Evolutionary conservation across 2,888 invertebrate genomes (phyloP), one percentile per base, ranked within the genome.

Genomic region (Creontiades dilutus): DNA sequence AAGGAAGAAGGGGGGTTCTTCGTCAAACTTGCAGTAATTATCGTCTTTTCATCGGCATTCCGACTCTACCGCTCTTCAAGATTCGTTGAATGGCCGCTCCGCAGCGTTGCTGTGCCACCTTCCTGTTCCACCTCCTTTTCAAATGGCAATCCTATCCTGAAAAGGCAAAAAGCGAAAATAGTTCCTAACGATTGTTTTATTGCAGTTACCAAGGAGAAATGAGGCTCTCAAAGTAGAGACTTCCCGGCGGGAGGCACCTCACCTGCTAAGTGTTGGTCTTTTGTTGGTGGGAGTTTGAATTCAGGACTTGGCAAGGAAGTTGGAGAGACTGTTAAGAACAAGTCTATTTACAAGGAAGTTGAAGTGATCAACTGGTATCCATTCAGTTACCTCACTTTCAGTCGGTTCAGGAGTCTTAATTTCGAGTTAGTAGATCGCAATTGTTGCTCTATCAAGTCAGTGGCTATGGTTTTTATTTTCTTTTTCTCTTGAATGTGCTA

Each of bases 171-270:
- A 82, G 48, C 48, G 82, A 52, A 82, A 82, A 82, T 82, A 82
- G 82, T 82, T 78, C 78, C 47, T 52, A 82, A 82, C 82, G 82
- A 82, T 82, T 82, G 82, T 82, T 82, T 82, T 82, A 82, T 82
- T 52, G 82, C 82, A 82, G 82, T 82, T 80, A 68, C 23, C 68
- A 23, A 68, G 68, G 27, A 13, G 19, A 19, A 7, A 12, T 23
- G 68, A 11, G 27, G 52, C 23, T 19, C 27, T 47, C 46, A 81
- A 47, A 47, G 80, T 28, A 19, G 37, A 27, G 14, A 76, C 28
- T 37, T 16, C 23, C 57, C 57, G 19, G n/a, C 0, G 76, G 76
- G 7, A 37, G 37, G 37, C 7, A 75, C n/a, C 75, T 19, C 2
- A 19, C 16, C 46, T 37, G 52, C 52, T 82, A 82, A 82, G 47